These are phyloP conservation scores for Drosophila affinis DNA, from an alignment of 2,888 invertebrate species.

Conservation along the genomic window DNA sequence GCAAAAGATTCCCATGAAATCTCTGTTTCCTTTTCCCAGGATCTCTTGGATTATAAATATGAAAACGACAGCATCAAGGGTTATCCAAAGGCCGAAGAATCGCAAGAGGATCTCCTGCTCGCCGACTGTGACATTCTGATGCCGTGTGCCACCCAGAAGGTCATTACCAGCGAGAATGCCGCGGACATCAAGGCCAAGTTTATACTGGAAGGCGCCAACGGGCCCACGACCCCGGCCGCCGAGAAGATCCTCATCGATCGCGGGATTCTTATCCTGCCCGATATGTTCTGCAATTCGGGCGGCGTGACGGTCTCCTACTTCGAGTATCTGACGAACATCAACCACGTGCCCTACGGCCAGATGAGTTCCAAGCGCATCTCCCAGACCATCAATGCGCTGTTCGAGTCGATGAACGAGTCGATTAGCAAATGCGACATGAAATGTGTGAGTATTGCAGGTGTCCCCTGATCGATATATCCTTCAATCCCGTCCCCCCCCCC, in stretches of 20 bases:
- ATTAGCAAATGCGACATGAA: constrained; percentile 15
- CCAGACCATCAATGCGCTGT: constrained; percentile 63
- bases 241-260: constrained; percentile 94
- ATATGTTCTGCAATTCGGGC: constrained; percentile 94
- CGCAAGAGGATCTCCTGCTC: constrained; percentile 91
- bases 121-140: constrained; percentile 98
- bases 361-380: constrained; percentile 96
- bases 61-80: constrained; percentile 94
- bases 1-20: background rate
- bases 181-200: constrained; percentile 94
- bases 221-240: constrained; percentile 97
- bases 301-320: constrained; percentile 99
- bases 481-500: background rate
- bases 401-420: constrained; percentile 77
- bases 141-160: constrained; percentile 98
- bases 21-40: constrained; percentile 84
- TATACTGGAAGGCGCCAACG: constrained; percentile 98
- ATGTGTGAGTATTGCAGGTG: constrained; percentile 41
- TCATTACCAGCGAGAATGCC: constrained; percentile 96
- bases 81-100: constrained; percentile 95
- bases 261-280: constrained; percentile 96
- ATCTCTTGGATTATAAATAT: constrained; percentile 90
- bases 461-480: background rate
- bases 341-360: constrained; percentile 98
- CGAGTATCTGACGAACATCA: constrained; percentile 99